phyloP scores from a whole-genome alignment of 2,113 vertebrate species.

The Alectura lathami region DNA sequence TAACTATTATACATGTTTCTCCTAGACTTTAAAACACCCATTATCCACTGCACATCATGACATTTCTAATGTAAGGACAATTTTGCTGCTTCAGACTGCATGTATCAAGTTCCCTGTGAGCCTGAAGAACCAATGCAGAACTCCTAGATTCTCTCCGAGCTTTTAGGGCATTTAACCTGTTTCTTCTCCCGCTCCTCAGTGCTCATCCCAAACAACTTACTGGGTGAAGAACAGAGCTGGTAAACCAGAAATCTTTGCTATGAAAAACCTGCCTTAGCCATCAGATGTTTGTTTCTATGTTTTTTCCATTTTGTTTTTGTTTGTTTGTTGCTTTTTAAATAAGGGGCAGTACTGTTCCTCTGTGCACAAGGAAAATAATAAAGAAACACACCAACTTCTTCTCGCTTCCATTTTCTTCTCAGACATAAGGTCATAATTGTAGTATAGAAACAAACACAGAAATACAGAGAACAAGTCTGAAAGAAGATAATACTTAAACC shows the following conservation, averaged over 20 bases:
- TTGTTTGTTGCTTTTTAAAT: not conserved
- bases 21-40: not conserved
- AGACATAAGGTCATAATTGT: not conserved
- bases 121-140: not conserved
- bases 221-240: not conserved
- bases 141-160: not conserved
- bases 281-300: not conserved
- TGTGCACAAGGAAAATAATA: not conserved
- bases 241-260: not conserved
- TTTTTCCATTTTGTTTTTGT: not conserved
- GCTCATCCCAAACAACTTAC: not conserved
- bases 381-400: not conserved
- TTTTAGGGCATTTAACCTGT: not conserved
- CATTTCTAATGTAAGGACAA: not conserved
- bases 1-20: not conserved
- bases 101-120: not conserved
- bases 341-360: not conserved
- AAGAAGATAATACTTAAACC: not conserved
- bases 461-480: not conserved
- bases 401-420: slow-evolving; percentile 9
- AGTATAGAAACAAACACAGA: not conserved
- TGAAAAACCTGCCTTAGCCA: not conserved
- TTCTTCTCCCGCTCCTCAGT: not conserved
- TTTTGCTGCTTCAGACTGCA: not conserved
- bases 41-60: not conserved